phyloP scores from a whole-genome alignment of 2,888 invertebrate genomes.

The Thymelicus sylvestris region DNA sequence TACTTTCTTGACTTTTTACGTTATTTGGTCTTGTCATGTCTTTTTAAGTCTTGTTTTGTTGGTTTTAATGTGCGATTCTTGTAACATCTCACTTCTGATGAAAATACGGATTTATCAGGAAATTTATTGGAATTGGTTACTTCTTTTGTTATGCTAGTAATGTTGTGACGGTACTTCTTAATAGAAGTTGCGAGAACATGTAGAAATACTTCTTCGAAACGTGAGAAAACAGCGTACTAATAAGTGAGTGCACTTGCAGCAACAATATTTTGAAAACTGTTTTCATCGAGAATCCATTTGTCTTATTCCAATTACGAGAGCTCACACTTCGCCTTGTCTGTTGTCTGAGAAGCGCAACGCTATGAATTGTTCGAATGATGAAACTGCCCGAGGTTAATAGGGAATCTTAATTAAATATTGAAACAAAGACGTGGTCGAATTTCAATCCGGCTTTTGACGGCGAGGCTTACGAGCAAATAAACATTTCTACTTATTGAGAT shows the following conservation, averaged over 20 bases:
- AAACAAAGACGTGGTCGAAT: slow-evolving; percentile 19
- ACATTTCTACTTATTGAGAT: slow-evolving; percentile 6
- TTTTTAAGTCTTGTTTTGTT: neutral
- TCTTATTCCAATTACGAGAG: slow-evolving; percentile 30
- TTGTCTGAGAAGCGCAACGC: slow-evolving; percentile 4
- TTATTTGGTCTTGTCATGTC: neutral
- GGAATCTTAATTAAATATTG: slow-evolving; percentile 30
- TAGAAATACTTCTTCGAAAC: too few species aligned
- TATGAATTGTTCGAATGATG: slow-evolving; percentile 11
- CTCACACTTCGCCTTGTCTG: slow-evolving; percentile 11
- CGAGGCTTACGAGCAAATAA: neutral
- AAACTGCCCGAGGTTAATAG: slow-evolving; percentile 30
- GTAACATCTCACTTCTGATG: too few species aligned
- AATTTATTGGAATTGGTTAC: too few species aligned
- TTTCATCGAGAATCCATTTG: slow-evolving; percentile 25
- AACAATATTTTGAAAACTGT: slow-evolving; percentile 21
- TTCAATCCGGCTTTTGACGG: slow-evolving; percentile 11
- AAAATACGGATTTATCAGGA: too few species aligned
- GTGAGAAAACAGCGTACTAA: neutral
- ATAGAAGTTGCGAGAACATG: too few species aligned
- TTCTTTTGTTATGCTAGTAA: too few species aligned
- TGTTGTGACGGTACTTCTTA: too few species aligned
- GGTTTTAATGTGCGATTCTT: neutral
- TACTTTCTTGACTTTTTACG: neutral
- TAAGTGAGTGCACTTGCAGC: slow-evolving; percentile 11